These are phyloP conservation scores for Nestor notabilis DNA, from an alignment of 2,113 vertebrate genomes.

Conservation along the genomic window DNA sequence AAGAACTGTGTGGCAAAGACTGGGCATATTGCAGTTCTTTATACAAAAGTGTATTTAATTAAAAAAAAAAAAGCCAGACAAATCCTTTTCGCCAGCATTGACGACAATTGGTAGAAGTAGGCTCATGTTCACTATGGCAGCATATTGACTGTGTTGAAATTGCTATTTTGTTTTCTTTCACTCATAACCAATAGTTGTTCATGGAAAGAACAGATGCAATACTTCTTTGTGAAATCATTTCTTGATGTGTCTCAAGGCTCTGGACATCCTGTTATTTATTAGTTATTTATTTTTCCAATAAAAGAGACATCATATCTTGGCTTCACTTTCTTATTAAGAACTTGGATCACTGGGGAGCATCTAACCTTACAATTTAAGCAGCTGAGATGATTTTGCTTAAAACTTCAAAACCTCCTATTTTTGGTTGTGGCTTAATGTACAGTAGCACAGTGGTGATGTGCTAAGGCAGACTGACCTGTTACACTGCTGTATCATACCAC, in stretches of 20 bases:
- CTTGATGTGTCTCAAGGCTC: neutral
- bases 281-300: neutral
- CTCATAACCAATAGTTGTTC: neutral
- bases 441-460: neutral
- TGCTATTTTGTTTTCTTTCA: neutral
- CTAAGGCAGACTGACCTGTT: neutral
- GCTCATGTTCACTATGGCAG: neutral
- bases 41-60: neutral
- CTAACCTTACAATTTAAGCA: neutral
- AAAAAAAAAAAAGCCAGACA: neutral
- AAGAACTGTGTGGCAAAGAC: neutral
- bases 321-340: neutral
- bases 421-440: neutral
- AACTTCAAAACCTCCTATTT: neutral
- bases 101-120: neutral
- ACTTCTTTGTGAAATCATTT: neutral
- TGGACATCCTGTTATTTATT: neutral
- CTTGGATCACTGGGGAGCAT: neutral
- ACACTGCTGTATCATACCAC: neutral
- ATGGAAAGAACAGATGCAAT: neutral
- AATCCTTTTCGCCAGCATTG: neutral
- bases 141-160: neutral
- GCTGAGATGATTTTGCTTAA: neutral
- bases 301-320: neutral
- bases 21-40: neutral